Evolutionary conservation across 2,113 vertebrate species (phyloP).

Genomic region (Siniperca chuatsi): DNA sequence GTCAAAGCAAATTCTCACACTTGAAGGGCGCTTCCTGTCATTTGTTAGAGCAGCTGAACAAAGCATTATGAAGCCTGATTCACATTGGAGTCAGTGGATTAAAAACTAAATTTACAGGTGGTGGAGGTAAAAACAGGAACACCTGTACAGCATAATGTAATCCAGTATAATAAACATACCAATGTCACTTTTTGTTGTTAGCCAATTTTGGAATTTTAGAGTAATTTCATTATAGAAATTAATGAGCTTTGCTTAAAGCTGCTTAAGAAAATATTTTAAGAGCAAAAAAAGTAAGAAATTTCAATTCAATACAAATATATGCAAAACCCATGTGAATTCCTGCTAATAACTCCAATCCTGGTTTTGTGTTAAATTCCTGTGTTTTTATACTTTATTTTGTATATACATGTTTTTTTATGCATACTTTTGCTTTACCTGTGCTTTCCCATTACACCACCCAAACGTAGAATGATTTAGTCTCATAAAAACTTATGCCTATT

Average conservation of each 20-base stretch:
- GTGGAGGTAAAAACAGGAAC: slow-evolving; percentile 30
- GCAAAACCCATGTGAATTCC: not conserved
- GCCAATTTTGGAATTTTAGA: not conserved
- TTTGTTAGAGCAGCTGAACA: slow-evolving; percentile 36
- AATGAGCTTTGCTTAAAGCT: not conserved
- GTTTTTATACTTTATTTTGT: not conserved
- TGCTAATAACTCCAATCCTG: not conserved
- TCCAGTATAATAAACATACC: not conserved
- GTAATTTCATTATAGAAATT: not conserved
- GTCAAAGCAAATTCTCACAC: slow-evolving; percentile 60
- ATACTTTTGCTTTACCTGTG: not conserved
- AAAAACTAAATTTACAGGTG: slow-evolving; percentile 23
- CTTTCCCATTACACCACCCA: not conserved
- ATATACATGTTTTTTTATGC: not conserved
- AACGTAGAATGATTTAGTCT: not conserved
- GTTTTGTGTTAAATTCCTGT: not conserved
- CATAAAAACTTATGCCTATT: not conserved
- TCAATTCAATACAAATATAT: not conserved
- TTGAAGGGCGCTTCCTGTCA: slow-evolving; percentile 60
- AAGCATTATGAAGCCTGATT: slow-evolving; percentile 28
- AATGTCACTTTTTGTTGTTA: slow-evolving; percentile 2
- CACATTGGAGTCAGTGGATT: slow-evolving; percentile 1
- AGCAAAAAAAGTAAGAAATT: not conserved
- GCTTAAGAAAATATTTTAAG: not conserved
- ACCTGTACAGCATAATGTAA: not conserved